Percentiles rank a stretch among this genome's conserved stretches.
Evolutionary conservation across 2,797 vertebrate genomes (phyloP).

Genomic region (Scolopax bukidnonensis): DNA sequence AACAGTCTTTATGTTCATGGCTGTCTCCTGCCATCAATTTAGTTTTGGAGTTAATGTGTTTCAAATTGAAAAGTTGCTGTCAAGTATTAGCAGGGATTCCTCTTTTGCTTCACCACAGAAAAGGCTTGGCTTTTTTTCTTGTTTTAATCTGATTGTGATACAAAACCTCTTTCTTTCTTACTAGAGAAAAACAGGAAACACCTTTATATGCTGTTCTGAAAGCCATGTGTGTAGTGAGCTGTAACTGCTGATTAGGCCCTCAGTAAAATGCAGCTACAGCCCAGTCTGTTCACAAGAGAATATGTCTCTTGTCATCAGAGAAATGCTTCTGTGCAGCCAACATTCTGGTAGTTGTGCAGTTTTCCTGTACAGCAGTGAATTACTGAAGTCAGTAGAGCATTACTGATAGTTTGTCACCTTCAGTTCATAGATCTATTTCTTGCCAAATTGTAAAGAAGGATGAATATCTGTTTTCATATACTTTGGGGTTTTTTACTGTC

Average conservation of each 20-base stretch:
- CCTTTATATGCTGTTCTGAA: conserved; percentile 62
- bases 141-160: conserved; percentile 63
- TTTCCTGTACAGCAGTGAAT: neutral
- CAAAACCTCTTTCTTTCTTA: conserved; percentile 44
- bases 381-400: neutral
- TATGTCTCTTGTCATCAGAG: neutral
- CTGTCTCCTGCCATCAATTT: neutral
- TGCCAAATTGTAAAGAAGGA: neutral
- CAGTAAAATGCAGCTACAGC: neutral
- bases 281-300: neutral
- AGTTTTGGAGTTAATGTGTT: neutral
- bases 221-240: conserved; percentile 6
- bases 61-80: conserved; percentile 1
- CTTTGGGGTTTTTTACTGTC: neutral
- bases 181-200: conserved; percentile 73
- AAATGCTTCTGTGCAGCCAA: neutral
- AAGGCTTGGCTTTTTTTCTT: conserved; percentile 36
- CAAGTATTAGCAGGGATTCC: conserved; percentile 31
- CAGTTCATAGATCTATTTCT: neutral
- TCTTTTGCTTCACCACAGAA: conserved; percentile 58
- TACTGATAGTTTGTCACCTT: neutral
- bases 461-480: neutral
- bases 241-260: conserved; percentile 52
- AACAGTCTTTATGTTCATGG: neutral
- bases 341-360: neutral